Conservation (phyloP, 2,888 invertebrate species). For the Cephus nigrinus region DNA sequence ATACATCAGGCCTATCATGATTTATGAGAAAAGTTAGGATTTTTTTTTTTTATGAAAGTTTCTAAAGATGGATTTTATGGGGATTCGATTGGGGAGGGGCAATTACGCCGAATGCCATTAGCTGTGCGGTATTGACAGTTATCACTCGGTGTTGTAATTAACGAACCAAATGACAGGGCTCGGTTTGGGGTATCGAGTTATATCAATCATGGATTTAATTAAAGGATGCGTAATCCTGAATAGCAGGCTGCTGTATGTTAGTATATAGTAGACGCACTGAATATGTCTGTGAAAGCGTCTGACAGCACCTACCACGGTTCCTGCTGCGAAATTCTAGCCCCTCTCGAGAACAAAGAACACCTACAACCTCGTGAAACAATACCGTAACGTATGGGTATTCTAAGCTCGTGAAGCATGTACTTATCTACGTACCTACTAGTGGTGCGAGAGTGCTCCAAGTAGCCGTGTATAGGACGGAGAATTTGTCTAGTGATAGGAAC, state of each 20-base stretch:
- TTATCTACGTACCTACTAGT: background rate
- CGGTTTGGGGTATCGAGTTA: constrained; percentile 39
- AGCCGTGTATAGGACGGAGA: background rate
- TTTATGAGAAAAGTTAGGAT: background rate
- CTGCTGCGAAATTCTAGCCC: background rate
- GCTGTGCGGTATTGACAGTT: constrained; percentile 35
- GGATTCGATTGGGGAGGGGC: background rate
- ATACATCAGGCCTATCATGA: background rate
- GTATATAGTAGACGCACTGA: background rate
- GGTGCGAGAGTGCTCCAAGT: background rate
- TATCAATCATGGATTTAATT: constrained; percentile 45
- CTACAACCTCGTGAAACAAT: background rate
- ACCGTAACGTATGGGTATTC: background rate
- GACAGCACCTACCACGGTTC: background rate
- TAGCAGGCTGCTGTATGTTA: background rate
- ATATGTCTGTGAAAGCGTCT: background rate
- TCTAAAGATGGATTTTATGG: background rate
- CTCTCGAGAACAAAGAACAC: background rate
- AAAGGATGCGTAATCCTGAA: constrained; percentile 29
- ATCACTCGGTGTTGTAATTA: constrained; percentile 44
- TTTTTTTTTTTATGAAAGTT: background rate
- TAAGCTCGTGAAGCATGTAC: background rate
- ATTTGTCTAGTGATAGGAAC: background rate
- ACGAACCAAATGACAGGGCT: constrained; percentile 42
- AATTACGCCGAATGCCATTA: constrained; percentile 36